phyloP scores from a whole-genome alignment of 1,140 invertebrate genomes.

The Leptinotarsa texana region DNA sequence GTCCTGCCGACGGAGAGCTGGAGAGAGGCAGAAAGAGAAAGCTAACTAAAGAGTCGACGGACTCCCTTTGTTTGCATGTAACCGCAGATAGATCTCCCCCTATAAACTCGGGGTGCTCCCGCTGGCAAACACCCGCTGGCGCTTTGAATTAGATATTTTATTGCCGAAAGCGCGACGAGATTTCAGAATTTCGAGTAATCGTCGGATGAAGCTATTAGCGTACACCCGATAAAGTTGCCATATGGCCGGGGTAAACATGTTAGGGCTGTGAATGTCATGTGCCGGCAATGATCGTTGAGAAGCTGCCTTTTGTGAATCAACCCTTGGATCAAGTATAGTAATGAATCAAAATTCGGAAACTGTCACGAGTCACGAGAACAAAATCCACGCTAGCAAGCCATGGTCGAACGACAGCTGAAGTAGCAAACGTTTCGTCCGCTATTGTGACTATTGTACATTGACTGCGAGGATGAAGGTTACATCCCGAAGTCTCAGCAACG shows the following conservation, averaged over 20 bases:
- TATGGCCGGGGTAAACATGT: not conserved
- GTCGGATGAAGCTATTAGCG: slow-evolving; percentile 18
- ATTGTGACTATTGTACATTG: too few relatives aligned
- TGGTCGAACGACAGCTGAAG: too few relatives aligned
- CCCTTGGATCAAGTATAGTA: too few relatives aligned
- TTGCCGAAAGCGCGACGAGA: slow-evolving; percentile 19
- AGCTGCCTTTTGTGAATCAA: too few relatives aligned
- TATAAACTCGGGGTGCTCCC: slow-evolving; percentile 14
- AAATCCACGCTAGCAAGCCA: too few relatives aligned
- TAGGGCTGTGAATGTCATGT: too few relatives aligned
- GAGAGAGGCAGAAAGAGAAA: not conserved
- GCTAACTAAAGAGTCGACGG: not conserved
- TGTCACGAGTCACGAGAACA: too few relatives aligned
- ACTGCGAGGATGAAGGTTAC: too few relatives aligned
- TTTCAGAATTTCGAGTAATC: slow-evolving; percentile 20
- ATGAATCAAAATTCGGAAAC: too few relatives aligned
- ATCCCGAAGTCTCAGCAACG: too few relatives aligned
- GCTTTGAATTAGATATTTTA: slow-evolving; percentile 17
- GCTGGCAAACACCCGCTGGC: slow-evolving; percentile 15
- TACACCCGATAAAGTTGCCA: not conserved
- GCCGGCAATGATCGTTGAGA: too few relatives aligned
- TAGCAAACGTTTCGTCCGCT: too few relatives aligned
- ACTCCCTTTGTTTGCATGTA: slow-evolving; percentile 29
- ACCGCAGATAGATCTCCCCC: slow-evolving; percentile 24
- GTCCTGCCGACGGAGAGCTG: not conserved